These are phyloP conservation scores for Pomacea maculata DNA, from an alignment of 1,140 invertebrate genomes.

Conservation along the genomic window DNA sequence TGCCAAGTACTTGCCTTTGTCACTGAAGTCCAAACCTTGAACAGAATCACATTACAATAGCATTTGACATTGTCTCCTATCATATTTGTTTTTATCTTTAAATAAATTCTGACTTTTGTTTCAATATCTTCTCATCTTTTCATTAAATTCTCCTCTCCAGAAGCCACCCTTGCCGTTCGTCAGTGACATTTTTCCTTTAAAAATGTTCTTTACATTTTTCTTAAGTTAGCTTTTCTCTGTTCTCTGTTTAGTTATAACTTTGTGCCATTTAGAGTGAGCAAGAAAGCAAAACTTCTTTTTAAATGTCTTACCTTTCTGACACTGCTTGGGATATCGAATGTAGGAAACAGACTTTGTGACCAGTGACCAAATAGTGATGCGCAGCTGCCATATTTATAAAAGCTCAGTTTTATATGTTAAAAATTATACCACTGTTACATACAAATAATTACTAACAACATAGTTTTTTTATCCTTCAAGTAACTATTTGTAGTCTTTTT, in stretches of 20 bases:
- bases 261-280: not conserved
- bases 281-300: not conserved
- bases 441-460: no score
- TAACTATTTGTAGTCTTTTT: no score
- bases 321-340: slow-evolving; percentile 67
- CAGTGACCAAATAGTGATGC: slow-evolving; percentile 69
- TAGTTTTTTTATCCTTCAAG: no score
- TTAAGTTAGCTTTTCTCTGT: not conserved
- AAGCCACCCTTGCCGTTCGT: no score
- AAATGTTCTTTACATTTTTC: not conserved
- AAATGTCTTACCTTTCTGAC: slow-evolving; percentile 53
- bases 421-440: no score
- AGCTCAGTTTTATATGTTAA: slow-evolving; percentile 3
- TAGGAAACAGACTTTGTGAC: slow-evolving; percentile 67
- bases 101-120: not conserved
- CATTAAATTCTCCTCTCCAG: not conserved
- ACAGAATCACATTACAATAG: slow-evolving; percentile 1
- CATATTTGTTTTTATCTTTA: not conserved
- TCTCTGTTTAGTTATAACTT: not conserved
- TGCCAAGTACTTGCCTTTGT: slow-evolving; percentile 66
- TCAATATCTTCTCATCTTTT: not conserved
- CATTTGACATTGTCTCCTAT: not conserved
- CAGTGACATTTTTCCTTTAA: no score
- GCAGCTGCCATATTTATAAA: slow-evolving; percentile 52
- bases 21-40: slow-evolving; percentile 61